These are phyloP conservation scores for Pygoscelis adeliae DNA, from an alignment of 2,113 vertebrate species.

Conservation along the genomic window DNA sequence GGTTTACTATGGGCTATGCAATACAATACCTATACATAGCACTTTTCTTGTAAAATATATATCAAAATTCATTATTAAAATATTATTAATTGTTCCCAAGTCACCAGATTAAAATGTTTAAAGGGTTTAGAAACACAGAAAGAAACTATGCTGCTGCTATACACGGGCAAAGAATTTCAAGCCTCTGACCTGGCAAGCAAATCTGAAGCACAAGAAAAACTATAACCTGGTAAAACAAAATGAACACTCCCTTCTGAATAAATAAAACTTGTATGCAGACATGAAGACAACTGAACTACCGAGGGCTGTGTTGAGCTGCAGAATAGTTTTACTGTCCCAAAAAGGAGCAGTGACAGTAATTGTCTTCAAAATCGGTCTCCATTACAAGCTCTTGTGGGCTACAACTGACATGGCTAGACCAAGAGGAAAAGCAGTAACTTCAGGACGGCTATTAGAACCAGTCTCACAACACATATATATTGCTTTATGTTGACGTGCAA, in stretches of 20 bases:
- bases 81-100: background rate
- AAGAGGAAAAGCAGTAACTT: background rate
- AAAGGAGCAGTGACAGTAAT: background rate
- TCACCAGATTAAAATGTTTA: background rate
- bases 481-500: background rate
- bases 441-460: background rate
- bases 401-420: background rate
- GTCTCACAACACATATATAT: background rate
- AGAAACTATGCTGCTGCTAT: background rate
- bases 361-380: background rate
- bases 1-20: background rate
- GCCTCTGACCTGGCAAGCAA: background rate
- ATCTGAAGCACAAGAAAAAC: background rate
- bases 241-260: background rate
- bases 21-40: background rate
- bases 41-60: background rate
- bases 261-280: background rate
- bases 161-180: conserved; percentile 10
- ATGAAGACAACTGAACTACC: background rate
- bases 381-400: background rate
- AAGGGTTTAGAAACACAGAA: background rate
- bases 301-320: background rate
- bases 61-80: background rate
- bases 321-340: background rate
- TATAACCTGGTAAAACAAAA: background rate